These are phyloP conservation scores for Acleris sparsana DNA, from an alignment of 2,888 invertebrate genomes.

Conservation along the genomic window DNA sequence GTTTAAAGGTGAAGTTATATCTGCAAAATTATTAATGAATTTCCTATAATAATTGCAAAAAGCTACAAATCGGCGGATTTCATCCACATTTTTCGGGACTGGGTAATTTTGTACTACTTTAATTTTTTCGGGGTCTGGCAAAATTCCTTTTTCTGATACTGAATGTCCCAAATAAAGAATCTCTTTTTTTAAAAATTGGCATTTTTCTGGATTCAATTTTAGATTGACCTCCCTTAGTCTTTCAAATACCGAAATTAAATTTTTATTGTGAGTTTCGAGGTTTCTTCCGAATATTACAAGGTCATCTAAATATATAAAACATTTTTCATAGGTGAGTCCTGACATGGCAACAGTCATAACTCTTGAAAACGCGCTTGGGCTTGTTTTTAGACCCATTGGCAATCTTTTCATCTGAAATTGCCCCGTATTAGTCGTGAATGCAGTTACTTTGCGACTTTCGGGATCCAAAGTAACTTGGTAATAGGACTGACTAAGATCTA, in stretches of 20 bases:
- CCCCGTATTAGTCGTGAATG: conserved; percentile 1
- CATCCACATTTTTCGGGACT: not conserved
- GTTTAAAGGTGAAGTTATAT: conserved; percentile 3
- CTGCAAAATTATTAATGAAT: conserved; percentile 6
- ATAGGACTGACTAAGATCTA: conserved; percentile 13
- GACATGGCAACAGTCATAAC: conserved; percentile 16
- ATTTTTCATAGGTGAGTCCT: conserved; percentile 5
- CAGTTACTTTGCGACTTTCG: conserved; percentile 6
- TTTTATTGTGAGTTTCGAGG: no score
- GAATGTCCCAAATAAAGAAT: conserved; percentile 21
- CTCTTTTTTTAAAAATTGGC: no score
- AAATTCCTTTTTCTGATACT: conserved; percentile 5
- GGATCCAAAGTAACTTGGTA: conserved; percentile 5
- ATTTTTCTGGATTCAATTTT: no score
- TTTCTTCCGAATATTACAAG: no score
- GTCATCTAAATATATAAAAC: conserved; percentile 1
- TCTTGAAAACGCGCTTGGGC: not conserved
- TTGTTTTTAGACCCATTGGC: conserved; percentile 1
- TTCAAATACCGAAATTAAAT: no score
- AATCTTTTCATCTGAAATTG: conserved; percentile 10
- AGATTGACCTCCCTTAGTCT: no score
- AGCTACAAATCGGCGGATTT: not conserved
- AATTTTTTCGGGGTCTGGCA: conserved; percentile 8
- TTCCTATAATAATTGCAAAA: not conserved
- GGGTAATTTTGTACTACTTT: conserved; percentile 6